Evolutionary conservation across 1,140 invertebrate genomes (phyloP), one percentile per base, ranked within the genome.

Genomic region (Mamestra configurata): DNA sequence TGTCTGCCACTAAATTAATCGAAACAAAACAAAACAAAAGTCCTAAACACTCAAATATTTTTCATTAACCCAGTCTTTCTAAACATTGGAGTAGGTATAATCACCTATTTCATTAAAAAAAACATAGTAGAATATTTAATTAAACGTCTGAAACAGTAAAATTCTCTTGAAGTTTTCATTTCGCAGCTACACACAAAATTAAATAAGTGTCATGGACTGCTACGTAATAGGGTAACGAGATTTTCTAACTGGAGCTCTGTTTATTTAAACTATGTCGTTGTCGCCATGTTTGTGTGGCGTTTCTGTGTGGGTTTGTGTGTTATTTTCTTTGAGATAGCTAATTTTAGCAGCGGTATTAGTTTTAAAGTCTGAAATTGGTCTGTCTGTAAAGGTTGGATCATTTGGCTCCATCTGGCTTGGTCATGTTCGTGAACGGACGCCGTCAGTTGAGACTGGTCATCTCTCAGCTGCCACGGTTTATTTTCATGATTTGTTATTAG

Each of bases 101-200:
- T 40, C 37, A 40, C 10, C 1, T 6, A 7, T 40, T 40, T 40
- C 37, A 6, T 40, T 46, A 61, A 61, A 46, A 53, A 61, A 61
- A n/a, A 76, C n/a, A 24, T 27, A 31, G 8, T 37, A 40, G 4
- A 40, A 22, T 27, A 24, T 68, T 80, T 82, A 84, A 81, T 81
- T 55, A 79, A 79, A 79, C 31, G 81, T 77, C 68, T 77, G 40
- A 78, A 77, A 81, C 75, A 75, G 35, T 79, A 57, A 81, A 78
- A 80, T 81, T 81, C 24, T 49, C 57, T 61, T 78, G n/a, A 49
- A 76, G 40, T 61, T 76, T 76, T 76, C 57, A 61, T 61, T 82
- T 79, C 72, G 59, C 51, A 43, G 37, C 71, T 59, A 13, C 18
- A 53, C 40, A 59, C 66, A 68, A 82, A 82, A 82, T 84, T 82